phyloP scores from a whole-genome alignment of 1,140 invertebrate species.

The Drosophila varians region DNA sequence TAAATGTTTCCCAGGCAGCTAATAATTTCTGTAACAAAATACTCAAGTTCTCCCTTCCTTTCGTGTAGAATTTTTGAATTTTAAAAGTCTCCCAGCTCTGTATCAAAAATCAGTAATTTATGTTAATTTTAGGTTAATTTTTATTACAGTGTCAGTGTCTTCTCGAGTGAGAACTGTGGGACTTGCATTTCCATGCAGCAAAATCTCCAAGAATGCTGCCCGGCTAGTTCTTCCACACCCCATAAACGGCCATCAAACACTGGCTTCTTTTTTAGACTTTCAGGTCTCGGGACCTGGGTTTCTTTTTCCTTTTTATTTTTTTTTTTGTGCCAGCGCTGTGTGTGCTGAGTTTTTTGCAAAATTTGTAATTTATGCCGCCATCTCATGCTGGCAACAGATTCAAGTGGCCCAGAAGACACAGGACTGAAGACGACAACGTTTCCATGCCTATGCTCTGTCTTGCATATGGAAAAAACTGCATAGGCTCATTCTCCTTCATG shows the following conservation, averaged over 20 bases:
- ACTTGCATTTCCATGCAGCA: slow-evolving; percentile 47
- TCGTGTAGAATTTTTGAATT: not conserved
- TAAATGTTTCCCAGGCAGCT: not conserved
- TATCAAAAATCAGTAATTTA: not conserved
- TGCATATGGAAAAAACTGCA: slow-evolving; percentile 48
- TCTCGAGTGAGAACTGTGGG: slow-evolving; percentile 16
- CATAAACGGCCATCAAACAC: slow-evolving; percentile 71
- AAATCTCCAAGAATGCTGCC: slow-evolving; percentile 69
- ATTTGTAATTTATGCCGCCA: slow-evolving; percentile 75
- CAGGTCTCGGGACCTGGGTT: slow-evolving; percentile 33
- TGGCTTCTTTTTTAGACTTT: slow-evolving; percentile 52
- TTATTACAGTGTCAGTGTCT: slow-evolving; percentile 27
- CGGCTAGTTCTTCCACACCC: slow-evolving; percentile 52
- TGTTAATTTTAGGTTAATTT: not conserved
- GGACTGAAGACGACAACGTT: slow-evolving; percentile 23
- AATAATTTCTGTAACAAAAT: not conserved
- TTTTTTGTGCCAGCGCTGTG: slow-evolving; percentile 29
- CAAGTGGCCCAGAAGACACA: slow-evolving; percentile 44
- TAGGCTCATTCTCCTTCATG: slow-evolving; percentile 17
- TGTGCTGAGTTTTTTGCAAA: slow-evolving; percentile 55
- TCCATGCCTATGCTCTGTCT: slow-evolving; percentile 46
- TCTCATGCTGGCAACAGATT: slow-evolving; percentile 50
- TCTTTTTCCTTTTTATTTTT: slow-evolving; percentile 13
- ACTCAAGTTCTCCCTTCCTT: not conserved
- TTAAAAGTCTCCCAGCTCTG: not conserved